Base-by-base conservation (phyloP, 2,113 vertebrate species). In the Muntiacus reevesi region DNA sequence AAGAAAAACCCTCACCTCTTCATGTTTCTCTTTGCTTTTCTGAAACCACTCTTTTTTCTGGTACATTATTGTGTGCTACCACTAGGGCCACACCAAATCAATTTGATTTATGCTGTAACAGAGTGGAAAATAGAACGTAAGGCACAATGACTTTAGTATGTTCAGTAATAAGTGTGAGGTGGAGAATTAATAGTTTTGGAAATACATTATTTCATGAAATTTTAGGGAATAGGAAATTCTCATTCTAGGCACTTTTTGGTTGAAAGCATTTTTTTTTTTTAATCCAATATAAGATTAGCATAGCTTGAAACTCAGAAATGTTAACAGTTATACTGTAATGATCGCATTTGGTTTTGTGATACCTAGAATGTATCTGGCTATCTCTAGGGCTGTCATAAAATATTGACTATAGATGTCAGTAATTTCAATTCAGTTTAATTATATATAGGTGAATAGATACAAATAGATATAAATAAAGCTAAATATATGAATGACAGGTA, bases 1-100 rank as follows among this genome's bases (percentile, higher is more conserved):
- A 97, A 97, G 88, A 94, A 95, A 97, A 94, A 78, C 89, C 55
- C 33, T 95, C 93, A 94, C 94, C 91, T 98, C 97, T 97, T 97
- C 91, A 95, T 67, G 71, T 97, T 97, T 96, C 93, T 92, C 94
- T 94, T 89, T 93, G 81, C 76, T 81, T 97, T 97, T 67, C 83
- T 71, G 94, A 79, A 97, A 95, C 89, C 43, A 91, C 78, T 86
- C 95, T 94, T 91, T 50, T 45, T 85, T n/a, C n/a, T 76, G 62
- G 57, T 60, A 87, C 11, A 30, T 98, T 97, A 96, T 81, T 89
- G 83, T 86, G 50, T 98, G 87, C 87, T 95, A 47, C 54, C 64
- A 50, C 86, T 79, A 89, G 84, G 78, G 79, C 84, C 52, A 92
- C 84, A 96, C 92, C 84, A 95, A 93, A 94, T 96, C 87, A 95